Conservation (phyloP, 64 coral and sea anemone genomes). For the Porites lutea region DNA sequence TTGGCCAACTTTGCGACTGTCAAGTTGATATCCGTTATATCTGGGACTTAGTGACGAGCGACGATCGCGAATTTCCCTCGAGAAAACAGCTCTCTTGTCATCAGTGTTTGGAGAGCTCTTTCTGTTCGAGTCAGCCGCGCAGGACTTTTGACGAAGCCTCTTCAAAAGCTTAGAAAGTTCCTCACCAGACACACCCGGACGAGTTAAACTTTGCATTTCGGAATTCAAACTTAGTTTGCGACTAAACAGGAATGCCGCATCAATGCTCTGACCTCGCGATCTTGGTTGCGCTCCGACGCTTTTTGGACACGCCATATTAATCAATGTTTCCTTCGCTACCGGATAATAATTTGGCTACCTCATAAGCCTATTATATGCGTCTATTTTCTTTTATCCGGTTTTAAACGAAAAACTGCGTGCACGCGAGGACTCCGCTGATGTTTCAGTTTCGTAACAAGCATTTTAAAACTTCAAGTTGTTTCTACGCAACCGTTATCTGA, state of each 20-base stretch:
- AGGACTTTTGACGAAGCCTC: neutral
- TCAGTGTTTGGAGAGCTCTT: neutral
- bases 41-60: neutral
- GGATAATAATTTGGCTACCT: neutral
- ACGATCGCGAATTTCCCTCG: neutral
- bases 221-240: neutral
- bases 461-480: slow-evolving; percentile 10
- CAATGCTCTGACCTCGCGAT: neutral
- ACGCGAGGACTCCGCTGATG: neutral
- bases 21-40: neutral
- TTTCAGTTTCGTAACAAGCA: neutral
- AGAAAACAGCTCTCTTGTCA: neutral
- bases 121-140: neutral
- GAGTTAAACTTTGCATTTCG: slow-evolving; percentile 6
- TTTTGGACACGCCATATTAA: slow-evolving; percentile 16
- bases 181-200: neutral
- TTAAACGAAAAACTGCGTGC: neutral
- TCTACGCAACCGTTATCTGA: slow-evolving; percentile 10
- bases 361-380: neutral
- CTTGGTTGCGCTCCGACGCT: neutral
- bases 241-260: neutral
- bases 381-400: neutral
- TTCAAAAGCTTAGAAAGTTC: neutral
- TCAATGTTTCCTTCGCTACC: slow-evolving; percentile 1
- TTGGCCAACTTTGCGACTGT: neutral